Evolutionary conservation across 2,113 vertebrate genomes (phyloP), one percentile per base, ranked within the genome.

Genomic region (Cichladusa arquata): DNA sequence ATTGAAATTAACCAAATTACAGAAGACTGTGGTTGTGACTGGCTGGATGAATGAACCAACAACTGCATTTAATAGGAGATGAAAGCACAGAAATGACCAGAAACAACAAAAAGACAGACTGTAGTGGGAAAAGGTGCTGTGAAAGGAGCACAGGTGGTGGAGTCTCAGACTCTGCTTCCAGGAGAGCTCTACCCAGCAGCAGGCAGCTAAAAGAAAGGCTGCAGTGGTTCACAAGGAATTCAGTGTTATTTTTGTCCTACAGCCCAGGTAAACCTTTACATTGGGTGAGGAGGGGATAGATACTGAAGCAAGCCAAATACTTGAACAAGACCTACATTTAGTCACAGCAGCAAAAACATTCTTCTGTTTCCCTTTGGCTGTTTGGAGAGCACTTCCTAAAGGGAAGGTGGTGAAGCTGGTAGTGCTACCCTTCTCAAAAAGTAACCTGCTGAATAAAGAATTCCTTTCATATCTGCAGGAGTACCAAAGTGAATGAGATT

Each of bases 261-360:
- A 62, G 73, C 82, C 93, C 86, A 93, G 91, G 73, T 81, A 97
- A 97, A 93, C 44, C 53, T 81, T 94, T 69, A 56, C 80, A 77
- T 29, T 95, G 26, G 62, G 79, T 44, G 53, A 88, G 73, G 95
- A 96, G 57, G 74, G 44, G 48, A 51, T 10, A 56, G 70, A 91
- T 56, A 67, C 1, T 14, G 25, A 90, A 94, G 84, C 40, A 57
- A 81, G 71, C 78, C 82, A 94, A 73, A 53, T 24, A 56, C 71
- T 51, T 53, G 64, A 95, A 95, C 85, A 97, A 89, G 92, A 65
- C 44, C 62, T 89, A 67, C 77, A 90, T 95, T 96, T 93, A 96
- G 85, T 74, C 82, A 62, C 24, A 36, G 45, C 56, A 94, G 73
- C 79, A 88, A 87, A 96, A 95, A 67, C 0, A 5, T 71, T 94